Base-by-base conservation (phyloP, 2,113 vertebrate genomes). In the Brevimyrus niger region DNA sequence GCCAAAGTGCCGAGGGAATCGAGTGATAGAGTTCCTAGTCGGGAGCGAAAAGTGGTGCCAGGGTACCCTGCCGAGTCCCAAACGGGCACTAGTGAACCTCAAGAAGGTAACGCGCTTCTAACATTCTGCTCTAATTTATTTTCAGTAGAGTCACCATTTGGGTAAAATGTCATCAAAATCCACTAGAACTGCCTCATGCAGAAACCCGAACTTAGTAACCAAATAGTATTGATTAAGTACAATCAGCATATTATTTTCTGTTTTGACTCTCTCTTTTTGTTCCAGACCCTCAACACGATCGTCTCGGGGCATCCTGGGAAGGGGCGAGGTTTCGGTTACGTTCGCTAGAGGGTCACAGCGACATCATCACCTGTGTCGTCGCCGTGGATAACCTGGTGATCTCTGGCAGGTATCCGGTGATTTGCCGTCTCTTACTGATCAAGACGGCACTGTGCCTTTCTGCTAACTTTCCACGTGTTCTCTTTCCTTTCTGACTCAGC, bases 311-410 rank as follows among this genome's bases (percentile, higher is more conserved):
- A 0, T 92, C 93, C 0, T 96, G 96, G 95, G 95, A 96, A 91
- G 95, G 94, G 90, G 90, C 93, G 0, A 94, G 92, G 92, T 97
- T 96, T 91, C 95, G 95, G 89, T 89, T 96, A 89, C 92, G 95
- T 91, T 91, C 90, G 50, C 73, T 97, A 86, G 94, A 95, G 91
- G 96, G 96, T 90, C 96, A 97, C 94, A 96, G 93, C 83, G 96
- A 97, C 94, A 95, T 97, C 11, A 90, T 97, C 91, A 96, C 96
- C 88, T 95, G 94, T 9, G 96, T 95, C 89, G 93, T 95, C 86
- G 94, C 95, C 2, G 93, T 96, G 90, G 95, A 96, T 93, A 96
- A 95, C 93, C 92, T 95, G 47, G 95, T 96, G 73, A 92, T 97
- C 93, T 96, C 96, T 90, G 96, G 96, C 91, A 96, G 96, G 96